Conservation (phyloP, 2,797 vertebrate genomes). For the Chaunax sp. region DNA sequence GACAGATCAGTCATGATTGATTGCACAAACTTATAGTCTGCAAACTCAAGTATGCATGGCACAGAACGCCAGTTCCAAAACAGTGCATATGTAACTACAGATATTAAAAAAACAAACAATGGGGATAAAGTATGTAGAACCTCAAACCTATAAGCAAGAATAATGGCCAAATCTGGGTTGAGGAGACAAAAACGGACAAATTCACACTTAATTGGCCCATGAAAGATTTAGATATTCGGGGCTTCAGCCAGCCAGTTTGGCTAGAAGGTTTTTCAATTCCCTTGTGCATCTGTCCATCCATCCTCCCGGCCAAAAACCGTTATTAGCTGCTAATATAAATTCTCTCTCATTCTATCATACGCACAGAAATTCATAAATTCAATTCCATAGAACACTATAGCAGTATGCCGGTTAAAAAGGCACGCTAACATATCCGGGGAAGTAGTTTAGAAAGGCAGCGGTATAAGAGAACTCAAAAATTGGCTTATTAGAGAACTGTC, state of each 20-base stretch:
- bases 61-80: slow-evolving; percentile 7
- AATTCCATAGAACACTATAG: neutral
- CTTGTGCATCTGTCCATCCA: slow-evolving; percentile 58
- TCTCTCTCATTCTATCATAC: slow-evolving; percentile 21
- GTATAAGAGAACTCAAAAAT: too few relatives aligned
- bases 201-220: slow-evolving; percentile 14
- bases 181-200: slow-evolving; percentile 10
- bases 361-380: slow-evolving; percentile 21
- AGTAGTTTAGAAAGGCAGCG: neutral
- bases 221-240: slow-evolving; percentile 30
- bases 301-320: slow-evolving; percentile 26
- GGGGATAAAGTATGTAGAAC: too few relatives aligned
- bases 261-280: slow-evolving; percentile 61
- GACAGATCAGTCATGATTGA: slow-evolving; percentile 56
- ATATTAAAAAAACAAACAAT: too few relatives aligned
- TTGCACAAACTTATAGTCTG: slow-evolving; percentile 32
- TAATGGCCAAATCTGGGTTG: neutral
- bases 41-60: slow-evolving; percentile 7
- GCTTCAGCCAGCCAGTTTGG: slow-evolving; percentile 39
- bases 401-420: slow-evolving; percentile 4
- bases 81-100: too few relatives aligned
- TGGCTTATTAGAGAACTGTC: neutral
- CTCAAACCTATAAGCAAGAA: too few relatives aligned
- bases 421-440: slow-evolving; percentile 16
- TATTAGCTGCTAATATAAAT: slow-evolving; percentile 47